A percentile compares a stretch with the other conserved stretches of the same genome.
Evolutionary conservation across 2,113 vertebrate genomes (phyloP).

Genomic region (cat (Felis catus)): F.catus_Fca126_mat1.0 CM031419.1:77272501-77273000

Average conservation of each 20-base stretch:
- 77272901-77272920: neutral
- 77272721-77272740: too few species aligned
- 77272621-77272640: neutral
- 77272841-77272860: too few species aligned
- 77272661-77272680: too few species aligned
- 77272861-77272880: too few species aligned
- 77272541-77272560: neutral
- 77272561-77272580: neutral
- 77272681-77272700: too few species aligned
- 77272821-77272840: too few species aligned
- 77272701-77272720: too few species aligned
- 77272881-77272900: neutral
- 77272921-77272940: constrained; percentile 10
- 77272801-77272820: too few species aligned
- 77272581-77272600: neutral
- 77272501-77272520: neutral
- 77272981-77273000: neutral
- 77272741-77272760: too few species aligned
- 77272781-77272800: too few species aligned
- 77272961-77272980: neutral
- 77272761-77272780: too few species aligned
- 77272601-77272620: neutral
- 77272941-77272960: neutral
- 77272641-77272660: neutral
- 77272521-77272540: neutral